Base-by-base conservation (phyloP, 2,888 invertebrate genomes). In the Tupiocoris notatus region DNA sequence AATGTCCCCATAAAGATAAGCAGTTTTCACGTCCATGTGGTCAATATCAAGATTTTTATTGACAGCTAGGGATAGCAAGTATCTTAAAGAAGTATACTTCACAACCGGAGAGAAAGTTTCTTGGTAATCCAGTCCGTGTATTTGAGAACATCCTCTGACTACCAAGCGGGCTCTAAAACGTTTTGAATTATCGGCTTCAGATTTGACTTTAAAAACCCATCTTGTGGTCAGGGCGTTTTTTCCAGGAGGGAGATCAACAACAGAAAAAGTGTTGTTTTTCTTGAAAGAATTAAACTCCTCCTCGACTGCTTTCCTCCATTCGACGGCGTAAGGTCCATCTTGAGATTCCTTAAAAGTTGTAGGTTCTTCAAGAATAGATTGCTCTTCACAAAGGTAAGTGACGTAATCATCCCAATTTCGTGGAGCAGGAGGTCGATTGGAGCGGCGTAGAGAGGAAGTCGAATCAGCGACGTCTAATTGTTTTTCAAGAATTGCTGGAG, bases 101-200 rank as follows among this genome's bases (percentile, higher is more conserved):
- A 70, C 71, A n/a, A 70, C 71, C 9, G 71, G 71, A 23, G 71
- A 70, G 25, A 58, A 68, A 6, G 56, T 68, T 9, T 68, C 68
- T 18, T 68, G 68, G 17, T 68, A 68, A 39, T 70, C 71, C 16
- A 16, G 6, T 1, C 71, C 61, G 1, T 23, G 20, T 1, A 25
- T 20, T 17, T 59, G 61, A 22, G 71, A 61, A 21, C 61, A 61
- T 9, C 71, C 71, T 7, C 61, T 1, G 16, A 61, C 71, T 21
- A 70, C 71, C 20, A 70, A 20, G 9, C 71, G 58, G 1, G 24
- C 59, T 21, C 39, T 58, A 24, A 70, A 59, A 16, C 61, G 58
- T 17, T 61, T 61, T 17, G n/a, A n/a, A 9, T 20, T 18, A 7
- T 39, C 71, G 1, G 17, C 71, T 9, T 22, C 21, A 2, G 17